These are phyloP conservation scores for Sipha flava DNA, from an alignment of 1,140 invertebrate genomes.

Conservation along the genomic window DNA sequence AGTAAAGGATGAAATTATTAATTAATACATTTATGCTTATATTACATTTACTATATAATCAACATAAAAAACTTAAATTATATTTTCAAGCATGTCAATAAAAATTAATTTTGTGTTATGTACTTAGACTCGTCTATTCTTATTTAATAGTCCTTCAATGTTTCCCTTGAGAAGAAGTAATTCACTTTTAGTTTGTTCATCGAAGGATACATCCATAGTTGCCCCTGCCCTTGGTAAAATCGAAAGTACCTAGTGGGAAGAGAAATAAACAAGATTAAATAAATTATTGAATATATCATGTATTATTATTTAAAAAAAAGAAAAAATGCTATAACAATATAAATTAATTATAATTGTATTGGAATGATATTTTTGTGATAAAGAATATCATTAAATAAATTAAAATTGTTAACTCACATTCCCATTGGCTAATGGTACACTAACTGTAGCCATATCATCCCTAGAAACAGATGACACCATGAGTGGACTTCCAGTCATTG, in stretches of 20 bases:
- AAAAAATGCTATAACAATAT: too few relatives aligned
- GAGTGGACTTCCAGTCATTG: slow-evolving; percentile 56
- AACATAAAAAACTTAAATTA: too few relatives aligned
- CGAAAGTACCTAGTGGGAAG: not conserved
- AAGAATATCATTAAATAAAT: too few relatives aligned
- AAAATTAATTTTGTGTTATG: not conserved
- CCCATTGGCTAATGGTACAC: slow-evolving; percentile 34
- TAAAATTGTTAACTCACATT: slow-evolving; percentile 14
- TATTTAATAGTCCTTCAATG: not conserved
- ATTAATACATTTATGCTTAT: too few relatives aligned
- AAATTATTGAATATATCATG: not conserved
- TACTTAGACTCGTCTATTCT: not conserved
- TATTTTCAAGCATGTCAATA: not conserved
- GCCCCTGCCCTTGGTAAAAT: slow-evolving; percentile 12
- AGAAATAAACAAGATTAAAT: too few relatives aligned
- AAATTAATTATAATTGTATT: too few relatives aligned
- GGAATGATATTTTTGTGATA: too few relatives aligned
- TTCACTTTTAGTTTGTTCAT: slow-evolving; percentile 14
- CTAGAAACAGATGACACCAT: slow-evolving; percentile 45
- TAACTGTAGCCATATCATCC: slow-evolving; percentile 33
- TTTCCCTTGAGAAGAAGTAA: slow-evolving; percentile 14
- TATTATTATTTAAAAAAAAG: too few relatives aligned
- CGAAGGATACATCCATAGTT: slow-evolving; percentile 8
- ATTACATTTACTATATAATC: too few relatives aligned
- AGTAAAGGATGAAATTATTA: too few relatives aligned